phyloP scores from a whole-genome alignment of 2,113 vertebrate genomes.

The Vulpes ferrilata region DNA sequence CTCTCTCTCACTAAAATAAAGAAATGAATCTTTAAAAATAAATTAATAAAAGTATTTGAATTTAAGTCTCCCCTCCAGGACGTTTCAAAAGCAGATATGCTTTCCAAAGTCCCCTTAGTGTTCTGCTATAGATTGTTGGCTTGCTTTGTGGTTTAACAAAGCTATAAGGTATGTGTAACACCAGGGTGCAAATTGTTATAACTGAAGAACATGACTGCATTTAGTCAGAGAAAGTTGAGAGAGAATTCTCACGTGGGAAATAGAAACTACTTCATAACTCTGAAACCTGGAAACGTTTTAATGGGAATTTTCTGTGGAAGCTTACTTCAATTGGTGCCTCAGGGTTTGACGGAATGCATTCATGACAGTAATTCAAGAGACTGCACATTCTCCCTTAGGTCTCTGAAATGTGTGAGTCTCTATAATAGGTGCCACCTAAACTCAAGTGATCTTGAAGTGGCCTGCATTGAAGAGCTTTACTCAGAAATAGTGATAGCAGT shows the following conservation, averaged over 20 bases:
- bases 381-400: neutral
- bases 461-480: neutral
- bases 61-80: neutral
- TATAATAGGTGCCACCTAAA: neutral
- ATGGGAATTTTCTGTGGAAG: slow-evolving; percentile 86
- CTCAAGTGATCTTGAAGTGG: neutral
- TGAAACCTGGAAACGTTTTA: slow-evolving; percentile 82
- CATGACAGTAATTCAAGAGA: slow-evolving; percentile 53
- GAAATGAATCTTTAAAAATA: neutral
- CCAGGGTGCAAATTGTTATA: neutral
- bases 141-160: neutral
- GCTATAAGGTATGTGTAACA: too few species aligned
- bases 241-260: slow-evolving; percentile 32
- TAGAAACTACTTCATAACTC: slow-evolving; percentile 77
- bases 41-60: neutral
- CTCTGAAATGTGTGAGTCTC: neutral
- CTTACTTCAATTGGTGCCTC: slow-evolving; percentile 86
- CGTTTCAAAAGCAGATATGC: neutral
- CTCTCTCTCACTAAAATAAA: neutral
- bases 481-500: neutral
- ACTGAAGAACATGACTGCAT: neutral
- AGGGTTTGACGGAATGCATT: slow-evolving; percentile 63
- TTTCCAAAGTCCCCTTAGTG: neutral
- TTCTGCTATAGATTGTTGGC: neutral
- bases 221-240: slow-evolving; percentile 3